A percentile compares a stretch with the other conserved stretches of the same genome.
Evolutionary conservation across 2,113 vertebrate species (phyloP).

Genomic region (Myotis davidii): DNA sequence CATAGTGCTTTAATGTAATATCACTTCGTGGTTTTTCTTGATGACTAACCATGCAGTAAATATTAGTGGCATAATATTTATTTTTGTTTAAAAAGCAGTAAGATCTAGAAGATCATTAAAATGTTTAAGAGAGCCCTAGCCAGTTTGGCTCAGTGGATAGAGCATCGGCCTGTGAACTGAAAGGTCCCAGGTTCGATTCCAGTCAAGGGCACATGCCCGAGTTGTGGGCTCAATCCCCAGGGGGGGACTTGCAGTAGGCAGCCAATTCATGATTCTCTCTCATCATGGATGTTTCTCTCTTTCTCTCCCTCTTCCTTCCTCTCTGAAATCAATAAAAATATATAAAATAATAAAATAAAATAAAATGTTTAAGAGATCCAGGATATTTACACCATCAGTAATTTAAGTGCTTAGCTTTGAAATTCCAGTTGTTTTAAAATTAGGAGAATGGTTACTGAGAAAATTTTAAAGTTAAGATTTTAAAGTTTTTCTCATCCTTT

Average conservation of each 20-base stretch:
- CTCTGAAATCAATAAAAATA: too few species aligned
- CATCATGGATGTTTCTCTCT: too few species aligned
- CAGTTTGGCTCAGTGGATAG: too few species aligned
- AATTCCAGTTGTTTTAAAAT: conserved; percentile 34
- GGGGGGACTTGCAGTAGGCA: too few species aligned
- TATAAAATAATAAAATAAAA: too few species aligned
- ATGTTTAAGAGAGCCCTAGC: background rate
- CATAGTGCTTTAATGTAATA: background rate
- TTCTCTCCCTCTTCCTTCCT: too few species aligned
- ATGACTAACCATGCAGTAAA: background rate
- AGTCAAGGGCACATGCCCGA: too few species aligned
- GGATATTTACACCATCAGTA: background rate
- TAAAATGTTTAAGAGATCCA: background rate
- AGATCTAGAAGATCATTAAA: background rate
- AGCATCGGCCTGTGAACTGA: too few species aligned
- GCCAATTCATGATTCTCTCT: too few species aligned
- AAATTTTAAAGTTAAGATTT: conserved; percentile 42
- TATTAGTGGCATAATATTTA: background rate
- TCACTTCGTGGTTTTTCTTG: background rate
- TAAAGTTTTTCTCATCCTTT: conserved; percentile 10
- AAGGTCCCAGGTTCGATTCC: too few species aligned
- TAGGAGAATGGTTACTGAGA: conserved; percentile 7
- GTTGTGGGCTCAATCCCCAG: too few species aligned
- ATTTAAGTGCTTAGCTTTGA: conserved; percentile 49
- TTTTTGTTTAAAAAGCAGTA: conserved; percentile 13